These are phyloP conservation scores for Progne subis DNA, from an alignment of 2,113 vertebrate species.

Conservation along the genomic window DNA sequence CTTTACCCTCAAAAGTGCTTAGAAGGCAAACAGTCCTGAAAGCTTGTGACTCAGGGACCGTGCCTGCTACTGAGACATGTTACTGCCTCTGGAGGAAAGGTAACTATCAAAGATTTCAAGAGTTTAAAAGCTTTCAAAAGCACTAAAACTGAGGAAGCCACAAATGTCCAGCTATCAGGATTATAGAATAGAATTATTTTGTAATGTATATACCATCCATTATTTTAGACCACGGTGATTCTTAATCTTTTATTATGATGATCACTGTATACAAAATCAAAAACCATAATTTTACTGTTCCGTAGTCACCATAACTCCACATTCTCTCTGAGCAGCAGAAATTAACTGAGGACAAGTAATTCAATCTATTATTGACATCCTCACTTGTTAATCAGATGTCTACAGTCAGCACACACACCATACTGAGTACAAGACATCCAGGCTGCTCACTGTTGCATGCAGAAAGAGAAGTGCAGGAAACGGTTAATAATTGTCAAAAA, in stretches of 20 bases:
- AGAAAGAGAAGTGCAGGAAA: background rate
- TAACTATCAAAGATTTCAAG: background rate
- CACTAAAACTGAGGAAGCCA: background rate
- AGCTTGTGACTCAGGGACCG: background rate
- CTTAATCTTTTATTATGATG: background rate
- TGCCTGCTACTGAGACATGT: background rate
- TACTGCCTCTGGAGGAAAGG: background rate
- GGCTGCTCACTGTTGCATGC: background rate
- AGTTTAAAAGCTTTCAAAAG: background rate
- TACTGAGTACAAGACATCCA: background rate
- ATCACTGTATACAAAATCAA: background rate
- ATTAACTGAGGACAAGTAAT: background rate
- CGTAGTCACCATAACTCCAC: background rate
- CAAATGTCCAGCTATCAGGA: background rate
- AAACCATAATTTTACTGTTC: background rate
- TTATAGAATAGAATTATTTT: background rate
- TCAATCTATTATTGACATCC: background rate
- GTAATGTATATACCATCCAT: background rate
- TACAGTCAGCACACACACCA: background rate
- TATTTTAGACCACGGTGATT: background rate
- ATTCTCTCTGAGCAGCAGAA: background rate
- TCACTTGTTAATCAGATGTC: background rate
- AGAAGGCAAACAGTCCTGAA: background rate
- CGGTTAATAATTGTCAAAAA: background rate
- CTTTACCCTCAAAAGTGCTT: background rate